These are phyloP conservation scores for Sphaeridia pumilis DNA, from an alignment of 2,888 invertebrate genomes.

Conservation along the genomic window DNA sequence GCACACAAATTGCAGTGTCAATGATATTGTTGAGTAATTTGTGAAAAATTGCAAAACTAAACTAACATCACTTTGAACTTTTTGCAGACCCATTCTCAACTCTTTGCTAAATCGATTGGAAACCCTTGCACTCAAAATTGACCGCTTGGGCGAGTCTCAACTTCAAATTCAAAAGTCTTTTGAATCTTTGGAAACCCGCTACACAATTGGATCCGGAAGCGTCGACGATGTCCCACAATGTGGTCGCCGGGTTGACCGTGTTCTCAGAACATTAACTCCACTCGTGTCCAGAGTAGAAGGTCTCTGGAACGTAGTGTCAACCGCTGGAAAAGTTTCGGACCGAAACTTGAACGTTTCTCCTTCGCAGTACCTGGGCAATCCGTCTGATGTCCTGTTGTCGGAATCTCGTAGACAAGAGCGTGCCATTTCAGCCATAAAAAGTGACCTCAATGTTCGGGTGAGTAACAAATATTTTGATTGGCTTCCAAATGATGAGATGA, in stretches of 20 bases:
- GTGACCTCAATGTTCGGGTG: conserved; percentile 33
- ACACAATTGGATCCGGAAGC: conserved; percentile 23
- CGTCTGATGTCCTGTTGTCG: conserved; percentile 31
- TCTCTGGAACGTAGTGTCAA: conserved; percentile 33
- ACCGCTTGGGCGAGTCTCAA: conserved; percentile 26
- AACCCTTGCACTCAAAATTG: conserved; percentile 28
- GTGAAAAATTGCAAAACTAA: no score
- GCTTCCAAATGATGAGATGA: neutral
- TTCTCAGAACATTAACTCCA: conserved; percentile 32
- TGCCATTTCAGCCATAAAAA: conserved; percentile 34
- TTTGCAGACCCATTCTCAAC: conserved; percentile 31
- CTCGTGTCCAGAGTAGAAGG: conserved; percentile 35
- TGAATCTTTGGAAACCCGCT: conserved; percentile 31
- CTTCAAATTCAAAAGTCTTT: conserved; percentile 34
- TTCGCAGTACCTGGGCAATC: conserved; percentile 26
- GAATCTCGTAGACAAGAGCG: conserved; percentile 34
- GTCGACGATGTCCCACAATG: conserved; percentile 34
- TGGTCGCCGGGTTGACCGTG: conserved; percentile 33
- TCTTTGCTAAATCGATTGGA: conserved; percentile 32
- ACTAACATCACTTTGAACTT: no score
- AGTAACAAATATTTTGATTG: conserved; percentile 1
- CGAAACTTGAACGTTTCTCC: conserved; percentile 25
- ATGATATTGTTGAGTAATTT: no score
- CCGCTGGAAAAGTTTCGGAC: conserved; percentile 20
- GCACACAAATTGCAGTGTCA: no score